phyloP scores from a whole-genome alignment of 2,113 vertebrate species.

The Heterocephalus glaber region DNA sequence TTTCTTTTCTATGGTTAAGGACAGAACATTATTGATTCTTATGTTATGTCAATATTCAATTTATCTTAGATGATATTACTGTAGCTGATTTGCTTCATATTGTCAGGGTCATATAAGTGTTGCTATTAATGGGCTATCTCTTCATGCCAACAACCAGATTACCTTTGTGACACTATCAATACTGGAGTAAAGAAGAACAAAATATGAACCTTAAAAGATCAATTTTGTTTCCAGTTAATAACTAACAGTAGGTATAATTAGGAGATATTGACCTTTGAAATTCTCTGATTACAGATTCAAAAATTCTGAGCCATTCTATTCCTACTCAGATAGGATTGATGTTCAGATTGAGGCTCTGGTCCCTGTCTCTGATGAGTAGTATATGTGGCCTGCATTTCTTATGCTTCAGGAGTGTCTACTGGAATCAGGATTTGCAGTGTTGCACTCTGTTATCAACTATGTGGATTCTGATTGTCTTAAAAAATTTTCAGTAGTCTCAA shows the following conservation, averaged over 20 bases:
- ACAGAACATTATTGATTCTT: too few species aligned
- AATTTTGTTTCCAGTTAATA: background rate
- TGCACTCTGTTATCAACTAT: background rate
- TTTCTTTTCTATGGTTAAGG: too few species aligned
- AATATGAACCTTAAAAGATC: background rate
- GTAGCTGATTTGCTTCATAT: too few species aligned
- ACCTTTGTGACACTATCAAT: too few species aligned
- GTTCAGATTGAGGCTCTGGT: background rate
- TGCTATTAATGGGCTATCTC: too few species aligned
- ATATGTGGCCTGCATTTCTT: background rate
- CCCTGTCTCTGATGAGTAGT: background rate
- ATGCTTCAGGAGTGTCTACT: background rate
- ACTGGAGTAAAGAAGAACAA: background rate
- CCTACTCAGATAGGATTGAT: background rate
- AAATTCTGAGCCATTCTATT: background rate
- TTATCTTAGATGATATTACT: too few species aligned
- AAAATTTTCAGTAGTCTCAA: background rate
- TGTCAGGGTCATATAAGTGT: too few species aligned
- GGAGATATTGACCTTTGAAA: background rate
- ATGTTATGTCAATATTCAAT: too few species aligned
- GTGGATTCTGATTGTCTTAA: background rate
- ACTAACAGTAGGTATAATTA: background rate
- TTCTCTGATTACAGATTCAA: background rate
- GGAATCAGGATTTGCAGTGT: background rate
- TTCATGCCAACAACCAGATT: too few species aligned